A percentile compares a stretch with the other conserved stretches of the same genome.
phyloP scores from a whole-genome alignment of 2,888 invertebrate genomes.

The Agrotis exclamationis region DNA sequence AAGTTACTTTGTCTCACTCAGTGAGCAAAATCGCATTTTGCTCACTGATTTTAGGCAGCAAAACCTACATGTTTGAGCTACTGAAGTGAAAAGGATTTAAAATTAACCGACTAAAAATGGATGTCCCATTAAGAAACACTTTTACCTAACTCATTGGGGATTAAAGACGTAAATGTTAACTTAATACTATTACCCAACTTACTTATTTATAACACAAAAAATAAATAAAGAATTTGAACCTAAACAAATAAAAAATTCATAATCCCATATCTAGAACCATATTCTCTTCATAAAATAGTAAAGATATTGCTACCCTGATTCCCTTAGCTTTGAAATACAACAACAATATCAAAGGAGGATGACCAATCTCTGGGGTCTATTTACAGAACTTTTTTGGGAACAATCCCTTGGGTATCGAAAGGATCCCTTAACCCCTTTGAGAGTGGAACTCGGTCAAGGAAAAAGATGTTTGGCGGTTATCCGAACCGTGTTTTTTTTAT shows the following conservation, averaged over 20 bases:
- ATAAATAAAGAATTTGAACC: too few species aligned
- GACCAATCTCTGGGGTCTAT: constrained; percentile 39
- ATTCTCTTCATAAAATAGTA: not conserved
- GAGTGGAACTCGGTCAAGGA: constrained; percentile 36
- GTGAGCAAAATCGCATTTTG: too few species aligned
- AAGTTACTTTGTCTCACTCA: too few species aligned
- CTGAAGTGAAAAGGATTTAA: too few species aligned
- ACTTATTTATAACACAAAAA: too few species aligned
- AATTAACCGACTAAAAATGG: too few species aligned
- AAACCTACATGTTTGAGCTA: too few species aligned
- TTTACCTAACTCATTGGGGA: too few species aligned
- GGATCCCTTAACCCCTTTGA: constrained; percentile 44
- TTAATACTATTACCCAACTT: too few species aligned
- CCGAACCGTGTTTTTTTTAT: constrained; percentile 33
- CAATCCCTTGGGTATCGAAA: constrained; percentile 43
- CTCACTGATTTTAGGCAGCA: too few species aligned
- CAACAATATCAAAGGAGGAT: constrained; percentile 39
- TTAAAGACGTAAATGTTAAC: too few species aligned
- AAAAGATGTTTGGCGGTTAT: constrained; percentile 28
- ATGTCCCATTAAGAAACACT: too few species aligned
- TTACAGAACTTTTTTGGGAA: constrained; percentile 55
- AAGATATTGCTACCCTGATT: not conserved
- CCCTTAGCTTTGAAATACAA: constrained; percentile 2
- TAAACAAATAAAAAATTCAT: not conserved
- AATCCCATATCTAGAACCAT: not conserved